A percentile compares a stretch with the other conserved stretches of the same genome.
phyloP scores from a whole-genome alignment of 2,888 invertebrate genomes.

The Plebejus argus region DNA sequence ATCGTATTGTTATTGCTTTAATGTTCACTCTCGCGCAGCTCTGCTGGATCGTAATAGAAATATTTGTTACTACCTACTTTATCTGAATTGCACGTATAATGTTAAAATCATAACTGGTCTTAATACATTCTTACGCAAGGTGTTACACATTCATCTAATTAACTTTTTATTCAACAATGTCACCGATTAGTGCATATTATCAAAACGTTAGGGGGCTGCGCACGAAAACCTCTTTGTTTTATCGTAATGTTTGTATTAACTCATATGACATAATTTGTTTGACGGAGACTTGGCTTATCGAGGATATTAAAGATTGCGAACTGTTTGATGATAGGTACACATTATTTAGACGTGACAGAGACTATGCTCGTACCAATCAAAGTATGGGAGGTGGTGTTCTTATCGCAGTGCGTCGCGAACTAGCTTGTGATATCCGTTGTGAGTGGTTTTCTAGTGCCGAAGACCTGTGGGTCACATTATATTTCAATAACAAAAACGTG shows the following conservation, averaged over 20 bases:
- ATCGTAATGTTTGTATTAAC: neutral
- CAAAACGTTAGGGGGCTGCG: constrained; percentile 24
- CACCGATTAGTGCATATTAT: constrained; percentile 21
- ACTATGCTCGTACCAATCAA: neutral
- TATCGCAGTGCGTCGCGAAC: neutral
- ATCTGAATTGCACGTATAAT: neutral
- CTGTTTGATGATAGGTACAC: constrained; percentile 1
- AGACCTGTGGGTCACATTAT: neutral
- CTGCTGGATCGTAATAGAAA: no score
- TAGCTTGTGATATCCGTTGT: neutral
- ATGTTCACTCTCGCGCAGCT: no score
- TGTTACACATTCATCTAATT: no score
- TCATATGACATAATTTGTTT: constrained; percentile 9
- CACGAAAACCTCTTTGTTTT: constrained; percentile 12
- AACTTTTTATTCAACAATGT: neutral
- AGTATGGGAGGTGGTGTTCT: neutral
- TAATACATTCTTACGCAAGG: neutral
- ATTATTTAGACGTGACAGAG: constrained; percentile 10
- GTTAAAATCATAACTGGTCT: neutral
- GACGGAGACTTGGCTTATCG: constrained; percentile 13
- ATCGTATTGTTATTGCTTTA: no score
- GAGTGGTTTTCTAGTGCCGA: neutral
- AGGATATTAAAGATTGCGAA: neutral
- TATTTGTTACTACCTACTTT: neutral
- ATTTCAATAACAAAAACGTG: neutral